phyloP scores from a whole-genome alignment of 2,113 vertebrate genomes.

The Eolophus roseicapilla region DNA sequence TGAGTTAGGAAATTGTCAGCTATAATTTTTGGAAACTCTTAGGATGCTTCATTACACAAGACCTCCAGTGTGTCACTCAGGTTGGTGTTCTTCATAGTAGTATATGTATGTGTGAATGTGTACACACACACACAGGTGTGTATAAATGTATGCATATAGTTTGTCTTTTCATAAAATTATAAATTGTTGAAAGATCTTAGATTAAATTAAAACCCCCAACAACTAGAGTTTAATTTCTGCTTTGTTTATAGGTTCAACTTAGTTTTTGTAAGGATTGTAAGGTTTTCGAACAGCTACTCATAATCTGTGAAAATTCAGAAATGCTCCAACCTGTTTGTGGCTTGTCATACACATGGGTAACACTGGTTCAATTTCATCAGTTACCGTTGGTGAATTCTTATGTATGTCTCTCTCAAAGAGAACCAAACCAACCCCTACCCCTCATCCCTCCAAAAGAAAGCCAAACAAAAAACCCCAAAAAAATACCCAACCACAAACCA shows the following conservation, averaged over 20 bases:
- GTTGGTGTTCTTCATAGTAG: background rate
- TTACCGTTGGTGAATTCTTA: background rate
- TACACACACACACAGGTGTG: background rate
- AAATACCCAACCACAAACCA: background rate
- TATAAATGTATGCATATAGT: background rate
- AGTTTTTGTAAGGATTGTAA: background rate
- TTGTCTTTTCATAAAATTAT: background rate
- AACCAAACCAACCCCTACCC: background rate
- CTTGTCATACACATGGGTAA: background rate
- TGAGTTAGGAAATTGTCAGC: slow-evolving; percentile 14
- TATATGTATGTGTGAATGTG: too few species aligned
- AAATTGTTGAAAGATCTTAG: background rate
- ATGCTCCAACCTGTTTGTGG: background rate
- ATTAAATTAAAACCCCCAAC: background rate
- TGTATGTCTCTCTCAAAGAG: background rate
- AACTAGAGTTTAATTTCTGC: background rate
- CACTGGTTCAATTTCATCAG: background rate
- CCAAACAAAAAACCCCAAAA: background rate
- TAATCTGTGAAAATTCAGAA: background rate
- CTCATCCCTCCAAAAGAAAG: background rate
- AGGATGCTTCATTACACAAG: background rate
- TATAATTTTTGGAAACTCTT: background rate
- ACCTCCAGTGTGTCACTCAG: background rate
- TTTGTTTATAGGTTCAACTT: background rate
- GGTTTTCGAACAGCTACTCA: background rate